phyloP scores from a whole-genome alignment of 2,113 vertebrate species.

The Muscicapa adusta region DNA sequence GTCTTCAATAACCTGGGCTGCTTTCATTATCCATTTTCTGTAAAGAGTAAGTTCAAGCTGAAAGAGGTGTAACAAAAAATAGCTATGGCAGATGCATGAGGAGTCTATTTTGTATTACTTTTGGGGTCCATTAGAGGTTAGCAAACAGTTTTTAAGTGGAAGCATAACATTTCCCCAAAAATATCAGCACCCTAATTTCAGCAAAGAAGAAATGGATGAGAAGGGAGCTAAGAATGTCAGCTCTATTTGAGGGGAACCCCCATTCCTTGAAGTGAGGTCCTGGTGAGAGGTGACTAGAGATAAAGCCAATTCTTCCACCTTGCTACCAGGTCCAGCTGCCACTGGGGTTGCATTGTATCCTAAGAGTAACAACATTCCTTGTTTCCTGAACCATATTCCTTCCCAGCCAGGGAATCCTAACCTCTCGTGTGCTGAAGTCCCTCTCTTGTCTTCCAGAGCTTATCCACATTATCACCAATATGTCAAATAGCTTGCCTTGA shows the following conservation, averaged over 20 bases:
- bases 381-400: too few species aligned
- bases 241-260: rapidly evolving
- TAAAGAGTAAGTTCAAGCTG: background rate
- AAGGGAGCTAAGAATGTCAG: background rate
- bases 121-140: background rate
- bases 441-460: background rate
- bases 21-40: background rate
- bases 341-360: too few species aligned
- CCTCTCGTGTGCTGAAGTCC: background rate
- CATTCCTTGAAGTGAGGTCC: background rate
- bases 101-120: background rate
- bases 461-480: background rate
- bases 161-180: background rate
- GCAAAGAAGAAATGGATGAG: background rate
- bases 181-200: background rate
- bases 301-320: background rate
- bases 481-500: background rate
- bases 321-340: too few species aligned
- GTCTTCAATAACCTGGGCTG: background rate
- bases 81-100: background rate
- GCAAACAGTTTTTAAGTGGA: background rate
- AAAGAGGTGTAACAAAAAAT: background rate
- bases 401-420: too few species aligned
- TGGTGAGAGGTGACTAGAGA: background rate
- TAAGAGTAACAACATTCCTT: too few species aligned